Percentiles rank a stretch among this genome's conserved stretches.
Evolutionary conservation across 2,888 invertebrate species (phyloP).

Genomic region (Boloria selene): DNA sequence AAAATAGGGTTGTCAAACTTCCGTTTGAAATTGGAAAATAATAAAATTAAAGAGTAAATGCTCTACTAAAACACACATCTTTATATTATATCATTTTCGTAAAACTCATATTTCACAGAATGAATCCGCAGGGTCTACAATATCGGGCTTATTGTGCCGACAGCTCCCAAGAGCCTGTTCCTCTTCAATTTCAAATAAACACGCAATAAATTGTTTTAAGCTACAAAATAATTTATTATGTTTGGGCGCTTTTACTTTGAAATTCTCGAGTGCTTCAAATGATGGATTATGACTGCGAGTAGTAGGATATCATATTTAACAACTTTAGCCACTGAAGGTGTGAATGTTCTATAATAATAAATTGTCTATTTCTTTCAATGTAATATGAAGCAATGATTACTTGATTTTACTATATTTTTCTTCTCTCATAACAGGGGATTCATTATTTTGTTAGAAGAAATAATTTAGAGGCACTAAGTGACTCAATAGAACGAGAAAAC

Average conservation of each 20-base stretch:
- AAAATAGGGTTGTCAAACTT: no score
- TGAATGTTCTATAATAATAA: neutral
- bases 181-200: conserved; percentile 27
- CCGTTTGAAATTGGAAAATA: no score
- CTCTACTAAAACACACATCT: neutral
- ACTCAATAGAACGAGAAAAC: no score
- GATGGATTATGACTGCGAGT: conserved; percentile 18
- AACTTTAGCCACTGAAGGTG: neutral
- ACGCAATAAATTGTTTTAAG: conserved; percentile 30
- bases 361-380: no score
- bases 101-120: conserved; percentile 6
- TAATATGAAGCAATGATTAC: no score
- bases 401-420: no score
- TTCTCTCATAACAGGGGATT: no score
- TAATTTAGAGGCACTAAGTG: no score
- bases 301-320: conserved; percentile 4
- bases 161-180: conserved; percentile 24
- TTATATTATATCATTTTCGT: neutral
- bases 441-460: no score
- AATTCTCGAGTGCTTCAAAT: conserved; percentile 7
- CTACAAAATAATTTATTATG: conserved; percentile 23
- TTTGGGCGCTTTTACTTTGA: conserved; percentile 13
- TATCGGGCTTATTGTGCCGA: conserved; percentile 18
- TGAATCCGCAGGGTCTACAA: conserved; percentile 19
- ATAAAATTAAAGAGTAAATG: neutral